A percentile compares a stretch with the other conserved stretches of the same genome.
Conservation (phyloP, 2,113 vertebrate genomes). For the Megaleporinus macrocephalus region DNA sequence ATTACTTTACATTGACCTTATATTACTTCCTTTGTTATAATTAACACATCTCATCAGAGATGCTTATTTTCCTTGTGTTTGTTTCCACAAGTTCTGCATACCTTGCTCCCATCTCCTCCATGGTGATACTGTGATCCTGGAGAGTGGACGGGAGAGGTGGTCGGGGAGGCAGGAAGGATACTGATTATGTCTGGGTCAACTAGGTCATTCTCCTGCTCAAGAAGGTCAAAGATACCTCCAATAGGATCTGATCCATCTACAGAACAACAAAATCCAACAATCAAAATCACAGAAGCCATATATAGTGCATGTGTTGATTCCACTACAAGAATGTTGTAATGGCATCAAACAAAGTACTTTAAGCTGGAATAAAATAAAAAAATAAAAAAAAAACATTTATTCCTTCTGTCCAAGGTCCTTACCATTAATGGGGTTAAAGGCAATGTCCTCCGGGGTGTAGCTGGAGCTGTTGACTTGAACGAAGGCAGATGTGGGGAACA, state of each 20-base stretch:
- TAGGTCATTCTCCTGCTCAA: constrained; percentile 90
- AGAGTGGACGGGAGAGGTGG: constrained; percentile 92
- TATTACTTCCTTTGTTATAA: not conserved
- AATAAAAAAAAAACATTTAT: too few species aligned
- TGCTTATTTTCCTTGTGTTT: not conserved
- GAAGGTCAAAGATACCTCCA: constrained; percentile 90
- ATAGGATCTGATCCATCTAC: constrained; percentile 92
- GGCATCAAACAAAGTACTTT: too few species aligned
- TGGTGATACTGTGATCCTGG: constrained; percentile 94
- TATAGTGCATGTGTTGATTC: not conserved
- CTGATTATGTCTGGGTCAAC: constrained; percentile 94
- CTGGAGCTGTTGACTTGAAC: constrained; percentile 93
- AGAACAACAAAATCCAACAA: not conserved
- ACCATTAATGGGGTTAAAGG: constrained; percentile 90
- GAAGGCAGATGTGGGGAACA: constrained; percentile 94
- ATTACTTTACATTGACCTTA: not conserved
- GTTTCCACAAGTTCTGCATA: constrained; percentile 58
- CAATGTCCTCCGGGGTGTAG: constrained; percentile 90
- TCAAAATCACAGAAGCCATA: not conserved
- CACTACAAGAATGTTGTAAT: too few species aligned
- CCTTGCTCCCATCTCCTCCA: constrained; percentile 93
- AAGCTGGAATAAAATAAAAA: too few species aligned
- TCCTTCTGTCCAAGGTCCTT: not conserved
- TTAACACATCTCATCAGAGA: not conserved
- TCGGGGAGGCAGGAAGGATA: constrained; percentile 92